phyloP scores from a whole-genome alignment of 2,113 vertebrate genomes.

The Seriola aureovittata region DNA sequence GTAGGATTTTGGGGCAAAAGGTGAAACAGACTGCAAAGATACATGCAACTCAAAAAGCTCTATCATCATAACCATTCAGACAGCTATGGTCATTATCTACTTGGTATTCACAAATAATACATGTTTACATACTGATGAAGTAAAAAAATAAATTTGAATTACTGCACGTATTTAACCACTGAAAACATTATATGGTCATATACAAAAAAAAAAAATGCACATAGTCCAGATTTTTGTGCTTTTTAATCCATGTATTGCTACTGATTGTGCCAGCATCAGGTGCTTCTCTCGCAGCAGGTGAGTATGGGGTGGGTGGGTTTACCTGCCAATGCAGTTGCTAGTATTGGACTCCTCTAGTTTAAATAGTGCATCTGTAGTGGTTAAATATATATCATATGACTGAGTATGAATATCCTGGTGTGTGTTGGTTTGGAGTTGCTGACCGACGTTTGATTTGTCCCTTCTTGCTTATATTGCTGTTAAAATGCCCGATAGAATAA shows the following conservation, averaged over 20 bases:
- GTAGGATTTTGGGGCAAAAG: constrained; percentile 24
- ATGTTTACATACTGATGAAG: constrained; percentile 72
- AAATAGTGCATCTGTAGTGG: constrained; percentile 81
- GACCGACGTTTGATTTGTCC: constrained; percentile 50
- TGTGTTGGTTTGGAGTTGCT: constrained; percentile 52
- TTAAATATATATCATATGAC: constrained; percentile 63
- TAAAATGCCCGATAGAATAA: constrained; percentile 79
- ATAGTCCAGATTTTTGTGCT: constrained; percentile 80
- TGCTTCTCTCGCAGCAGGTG: constrained; percentile 58
- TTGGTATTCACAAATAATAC: constrained; percentile 82
- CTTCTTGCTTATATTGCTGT: constrained; percentile 78
- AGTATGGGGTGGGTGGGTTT: constrained; percentile 39
- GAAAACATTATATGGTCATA: constrained; percentile 67
- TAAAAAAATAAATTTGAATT: constrained; percentile 85
- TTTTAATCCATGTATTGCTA: constrained; percentile 66
- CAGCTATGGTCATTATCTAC: constrained; percentile 59
- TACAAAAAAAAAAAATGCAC: constrained; percentile 59
- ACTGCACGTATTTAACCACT: constrained; percentile 67
- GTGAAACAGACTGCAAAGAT: constrained; percentile 40
- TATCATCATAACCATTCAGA: constrained; percentile 58
- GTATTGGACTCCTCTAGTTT: constrained; percentile 55
- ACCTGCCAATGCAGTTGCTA: constrained; percentile 33
- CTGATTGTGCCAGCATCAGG: constrained; percentile 81
- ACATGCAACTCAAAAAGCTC: constrained; percentile 50
- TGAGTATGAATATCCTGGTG: constrained; percentile 12